Evolutionary conservation across 2,797 vertebrate genomes (phyloP).

Genomic region (Emys orbicularis): DNA sequence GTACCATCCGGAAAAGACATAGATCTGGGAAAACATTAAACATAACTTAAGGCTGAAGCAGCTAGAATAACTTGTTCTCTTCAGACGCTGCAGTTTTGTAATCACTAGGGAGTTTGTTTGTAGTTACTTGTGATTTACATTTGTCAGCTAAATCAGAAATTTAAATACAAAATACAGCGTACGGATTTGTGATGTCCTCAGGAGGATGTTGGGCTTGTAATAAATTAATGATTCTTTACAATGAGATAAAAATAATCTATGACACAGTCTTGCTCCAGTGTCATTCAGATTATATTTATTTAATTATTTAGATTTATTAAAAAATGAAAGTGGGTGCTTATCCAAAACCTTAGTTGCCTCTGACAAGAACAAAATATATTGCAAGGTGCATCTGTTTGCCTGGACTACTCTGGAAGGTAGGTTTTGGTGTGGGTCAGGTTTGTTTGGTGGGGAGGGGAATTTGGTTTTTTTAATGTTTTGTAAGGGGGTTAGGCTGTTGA

Average conservation of each 20-base stretch:
- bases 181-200: not conserved
- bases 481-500: not conserved
- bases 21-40: rapidly evolving
- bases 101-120: not conserved
- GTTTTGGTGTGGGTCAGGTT: not conserved
- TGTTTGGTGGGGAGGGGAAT: not conserved
- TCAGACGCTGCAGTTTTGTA: not conserved
- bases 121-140: not conserved
- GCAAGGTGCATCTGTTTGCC: not conserved
- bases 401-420: not conserved
- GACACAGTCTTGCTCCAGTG: not conserved
- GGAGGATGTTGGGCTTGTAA: rapidly evolving
- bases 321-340: not conserved
- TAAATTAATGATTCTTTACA: not conserved
- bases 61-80: not conserved
- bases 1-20: not conserved
- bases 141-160: not conserved
- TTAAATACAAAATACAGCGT: rapidly evolving
- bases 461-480: not conserved
- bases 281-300: not conserved
- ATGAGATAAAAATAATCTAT: not conserved
- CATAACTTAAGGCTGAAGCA: not conserved
- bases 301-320: not conserved
- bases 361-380: not conserved
- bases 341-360: not conserved